These are phyloP conservation scores for Sebastiscus albofasciatus DNA, from an alignment of 2,797 vertebrate species.

Conservation along the genomic window DNA sequence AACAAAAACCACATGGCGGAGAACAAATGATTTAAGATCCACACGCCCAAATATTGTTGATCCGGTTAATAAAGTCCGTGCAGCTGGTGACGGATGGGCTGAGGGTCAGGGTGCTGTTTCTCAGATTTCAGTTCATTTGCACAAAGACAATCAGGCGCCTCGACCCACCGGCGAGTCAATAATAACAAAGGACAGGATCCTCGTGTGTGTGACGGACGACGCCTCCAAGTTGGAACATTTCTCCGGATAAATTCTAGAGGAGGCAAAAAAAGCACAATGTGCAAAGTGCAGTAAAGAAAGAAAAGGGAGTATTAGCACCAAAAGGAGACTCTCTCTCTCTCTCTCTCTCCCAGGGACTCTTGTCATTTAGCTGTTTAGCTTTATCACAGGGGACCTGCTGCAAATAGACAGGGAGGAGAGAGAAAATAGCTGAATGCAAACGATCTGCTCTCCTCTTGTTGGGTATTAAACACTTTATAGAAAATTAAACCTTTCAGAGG, in stretches of 20 bases:
- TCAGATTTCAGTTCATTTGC: constrained; percentile 96
- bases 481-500: constrained; percentile 84
- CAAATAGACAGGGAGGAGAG: constrained; percentile 52
- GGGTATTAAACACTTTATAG: constrained; percentile 81
- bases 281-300: constrained; percentile 30
- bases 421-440: constrained; percentile 66
- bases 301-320: constrained; percentile 47
- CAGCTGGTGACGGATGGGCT: constrained; percentile 76
- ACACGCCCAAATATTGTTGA: constrained; percentile 58
- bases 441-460: constrained; percentile 76
- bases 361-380: constrained; percentile 72
- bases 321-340: constrained; percentile 57
- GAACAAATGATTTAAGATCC: constrained; percentile 30
- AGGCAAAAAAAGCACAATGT: neutral
- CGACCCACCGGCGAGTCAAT: constrained; percentile 92
- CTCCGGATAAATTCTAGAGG: constrained; percentile 58
- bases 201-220: constrained; percentile 56
- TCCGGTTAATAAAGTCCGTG: constrained; percentile 51
- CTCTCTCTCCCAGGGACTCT: constrained; percentile 37
- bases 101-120: constrained; percentile 93
- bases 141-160: constrained; percentile 97
- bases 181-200: constrained; percentile 90
- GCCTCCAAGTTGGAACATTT: constrained; percentile 67
- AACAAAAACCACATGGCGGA: constrained; percentile 7
- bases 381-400: constrained; percentile 66